Evolutionary conservation across 2,888 invertebrate genomes (phyloP).

Genomic region (Protonemura montana): DNA sequence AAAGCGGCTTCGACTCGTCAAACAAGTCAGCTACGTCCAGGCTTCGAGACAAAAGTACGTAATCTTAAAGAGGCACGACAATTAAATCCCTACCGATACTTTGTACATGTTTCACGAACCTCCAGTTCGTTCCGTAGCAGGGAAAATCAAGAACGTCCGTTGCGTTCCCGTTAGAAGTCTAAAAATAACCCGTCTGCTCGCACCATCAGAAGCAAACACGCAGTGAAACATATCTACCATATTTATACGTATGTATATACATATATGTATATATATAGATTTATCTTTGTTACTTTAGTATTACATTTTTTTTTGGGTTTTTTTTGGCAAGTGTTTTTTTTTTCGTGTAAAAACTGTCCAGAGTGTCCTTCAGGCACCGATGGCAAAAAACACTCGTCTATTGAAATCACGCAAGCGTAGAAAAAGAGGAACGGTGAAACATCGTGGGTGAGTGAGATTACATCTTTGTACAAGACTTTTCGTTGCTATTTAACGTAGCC

Average conservation of each 20-base stretch:
- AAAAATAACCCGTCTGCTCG: conserved; percentile 7
- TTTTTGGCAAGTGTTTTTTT: conserved; percentile 9
- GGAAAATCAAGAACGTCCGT: not conserved
- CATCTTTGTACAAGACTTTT: not conserved
- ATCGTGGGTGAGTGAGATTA: not conserved
- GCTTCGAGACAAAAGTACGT: not conserved
- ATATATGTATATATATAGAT: not conserved
- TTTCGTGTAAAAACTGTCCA: not conserved
- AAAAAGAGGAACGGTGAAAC: no score
- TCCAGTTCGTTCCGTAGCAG: not conserved
- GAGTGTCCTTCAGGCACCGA: not conserved
- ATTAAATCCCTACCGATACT: not conserved
- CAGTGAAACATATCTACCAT: not conserved
- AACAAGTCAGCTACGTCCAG: not conserved
- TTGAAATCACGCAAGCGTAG: not conserved
- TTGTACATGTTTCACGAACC: not conserved
- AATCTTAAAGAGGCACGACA: conserved; percentile 9
- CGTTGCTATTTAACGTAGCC: not conserved
- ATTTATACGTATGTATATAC: not conserved
- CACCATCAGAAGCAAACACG: not conserved
- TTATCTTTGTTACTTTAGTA: not conserved
- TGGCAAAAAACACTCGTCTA: not conserved
- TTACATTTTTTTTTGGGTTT: not conserved
- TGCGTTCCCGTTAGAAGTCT: not conserved
- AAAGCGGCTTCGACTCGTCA: not conserved